phyloP scores from a whole-genome alignment of 2,888 invertebrate genomes.

The Agrochola circellaris region DNA sequence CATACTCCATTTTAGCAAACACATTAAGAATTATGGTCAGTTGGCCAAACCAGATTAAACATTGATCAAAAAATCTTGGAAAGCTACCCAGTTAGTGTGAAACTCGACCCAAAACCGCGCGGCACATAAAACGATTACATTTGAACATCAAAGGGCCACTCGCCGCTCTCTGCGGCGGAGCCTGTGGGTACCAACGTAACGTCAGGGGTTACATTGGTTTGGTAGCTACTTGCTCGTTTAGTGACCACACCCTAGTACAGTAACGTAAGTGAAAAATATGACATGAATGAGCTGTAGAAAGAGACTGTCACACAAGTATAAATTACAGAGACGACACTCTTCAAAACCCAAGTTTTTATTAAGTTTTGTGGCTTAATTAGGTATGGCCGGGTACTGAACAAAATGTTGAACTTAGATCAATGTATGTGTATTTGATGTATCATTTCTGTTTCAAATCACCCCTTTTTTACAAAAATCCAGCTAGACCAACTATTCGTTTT shows the following conservation, averaged over 20 bases:
- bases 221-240: neutral
- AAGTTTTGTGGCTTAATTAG: neutral
- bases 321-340: neutral
- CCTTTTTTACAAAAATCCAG: neutral
- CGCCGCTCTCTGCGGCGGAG: slow-evolving; percentile 23
- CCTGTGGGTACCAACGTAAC: slow-evolving; percentile 26
- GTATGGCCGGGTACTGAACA: too few relatives aligned
- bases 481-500: neutral
- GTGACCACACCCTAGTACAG: slow-evolving; percentile 12
- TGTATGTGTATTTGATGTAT: neutral
- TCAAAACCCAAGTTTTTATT: neutral
- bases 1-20: slow-evolving; percentile 13
- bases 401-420: neutral
- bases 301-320: neutral
- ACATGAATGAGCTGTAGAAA: neutral
- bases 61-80: slow-evolving; percentile 55
- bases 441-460: neutral
- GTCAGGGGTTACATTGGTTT: slow-evolving; percentile 1
- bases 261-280: neutral
- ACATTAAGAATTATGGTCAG: slow-evolving; percentile 14
- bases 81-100: slow-evolving; percentile 41
- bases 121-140: slow-evolving; percentile 59
- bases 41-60: slow-evolving; percentile 25
- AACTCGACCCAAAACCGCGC: slow-evolving; percentile 48
- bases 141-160: slow-evolving; percentile 57